These are phyloP conservation scores for Acipenser ruthenus DNA, from an alignment of 2,797 vertebrate species.

Conservation along the genomic window DNA sequence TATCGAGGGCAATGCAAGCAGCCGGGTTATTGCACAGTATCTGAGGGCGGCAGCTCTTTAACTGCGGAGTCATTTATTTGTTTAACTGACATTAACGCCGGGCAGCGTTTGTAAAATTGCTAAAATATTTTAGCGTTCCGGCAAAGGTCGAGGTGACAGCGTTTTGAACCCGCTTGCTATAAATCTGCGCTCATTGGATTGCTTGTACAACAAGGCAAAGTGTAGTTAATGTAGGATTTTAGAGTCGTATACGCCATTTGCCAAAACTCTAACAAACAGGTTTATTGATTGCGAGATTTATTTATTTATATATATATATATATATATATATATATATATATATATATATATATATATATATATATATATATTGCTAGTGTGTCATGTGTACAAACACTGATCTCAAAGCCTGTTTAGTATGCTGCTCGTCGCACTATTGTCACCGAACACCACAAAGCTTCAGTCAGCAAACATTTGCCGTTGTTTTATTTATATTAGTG, in stretches of 20 bases:
- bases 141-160: background rate
- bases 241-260: too few relatives aligned
- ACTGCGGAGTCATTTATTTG: background rate
- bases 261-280: background rate
- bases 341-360: background rate
- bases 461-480: too few relatives aligned
- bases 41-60: background rate
- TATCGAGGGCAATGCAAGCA: background rate
- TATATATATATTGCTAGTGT: too few relatives aligned
- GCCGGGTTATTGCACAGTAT: background rate
- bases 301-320: slow-evolving; percentile 5
- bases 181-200: slow-evolving; percentile 4
- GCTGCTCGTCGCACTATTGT: too few relatives aligned
- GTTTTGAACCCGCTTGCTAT: background rate
- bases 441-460: too few relatives aligned
- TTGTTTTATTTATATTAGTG: too few relatives aligned
- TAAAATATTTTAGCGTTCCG: background rate
- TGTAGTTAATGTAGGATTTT: too few relatives aligned
- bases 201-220: too few relatives aligned
- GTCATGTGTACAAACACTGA: too few relatives aligned
- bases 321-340: slow-evolving; percentile 1
- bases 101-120: background rate
- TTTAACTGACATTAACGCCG: background rate
- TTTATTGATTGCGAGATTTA: background rate
- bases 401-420: too few relatives aligned